Base-by-base conservation (phyloP, 1,140 invertebrate species). In the Diabrotica virgifera region DNA sequence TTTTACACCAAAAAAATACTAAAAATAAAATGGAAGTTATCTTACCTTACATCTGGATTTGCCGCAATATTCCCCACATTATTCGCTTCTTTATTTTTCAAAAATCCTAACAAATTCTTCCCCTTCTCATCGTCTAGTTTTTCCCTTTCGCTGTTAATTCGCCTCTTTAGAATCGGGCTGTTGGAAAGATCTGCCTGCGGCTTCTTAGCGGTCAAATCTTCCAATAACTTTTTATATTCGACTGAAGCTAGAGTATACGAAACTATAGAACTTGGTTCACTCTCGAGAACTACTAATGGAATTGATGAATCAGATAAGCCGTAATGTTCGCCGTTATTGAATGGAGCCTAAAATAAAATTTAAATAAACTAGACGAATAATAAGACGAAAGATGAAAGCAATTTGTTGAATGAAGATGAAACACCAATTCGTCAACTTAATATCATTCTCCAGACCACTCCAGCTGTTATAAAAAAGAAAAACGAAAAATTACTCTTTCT, bases 231-330 rank as follows among this genome's bases (percentile, higher is more conserved):
- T 63, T 88, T 87, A 71, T 93, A 93, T 50, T 92, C 90, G 14
- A 78, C 74, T 0, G 89, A 90, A 62, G 87, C 85, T 0, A 97
- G 75, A 5, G 92, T 86, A 76, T 93, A 95, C 0, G 94, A 91
- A 63, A 97, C 93, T 55, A 97, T 90, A 0, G 94, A 96, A 68
- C 93, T 94, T 1, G 91, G 89, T 77, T 97, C 93, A 11, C 86
- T 85, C 76, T 96, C 93, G 68, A 90, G 89, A 0, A 96, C 89
- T 9, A 92, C 82, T 7, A 96, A 83, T 1, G 91, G 90, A 12
- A 91, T 84, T 7, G 84, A 76, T 38, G 84, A 82, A 50, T 80
- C 63, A 1, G 85, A 79, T 24, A 87, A 74, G 1, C 85, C 79
- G 71, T 89, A 83, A 78, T 93, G 90, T 75, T 92, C 89, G 71